Evolutionary conservation across 2,113 vertebrate species (phyloP), one percentile per base, ranked within the genome.

Genomic region (Cygnus atratus): DNA sequence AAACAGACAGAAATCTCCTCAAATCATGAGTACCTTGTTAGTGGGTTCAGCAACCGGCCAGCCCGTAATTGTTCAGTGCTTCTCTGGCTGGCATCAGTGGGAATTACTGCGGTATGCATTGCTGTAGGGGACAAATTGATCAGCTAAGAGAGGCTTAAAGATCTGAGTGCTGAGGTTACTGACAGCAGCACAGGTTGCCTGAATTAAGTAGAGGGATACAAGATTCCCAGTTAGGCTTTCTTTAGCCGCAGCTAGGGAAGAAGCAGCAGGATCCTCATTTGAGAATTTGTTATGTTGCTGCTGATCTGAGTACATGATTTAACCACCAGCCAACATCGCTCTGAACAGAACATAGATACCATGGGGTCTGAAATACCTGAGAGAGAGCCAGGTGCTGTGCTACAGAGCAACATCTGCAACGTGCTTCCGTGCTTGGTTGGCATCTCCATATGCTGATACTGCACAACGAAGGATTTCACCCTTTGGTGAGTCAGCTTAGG

Each of bases 91-190:
- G 94, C 4, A 0, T 79, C 66, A 17, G 21, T 85, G 84, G 95
- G 94, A 96, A 95, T 95, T 97, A 78, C 77, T 35, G 28, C 4
- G 5, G 82, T 88, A 78, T 85, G 84, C 96, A 92, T 55, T 41
- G 62, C 96, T 97, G 82, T 66, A 87, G 90, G 93, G 86, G 55
- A 86, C 67, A 96, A 92, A 96, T 55, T 92, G 92, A 97, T 97
- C 93, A 95, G 80, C 87, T 85, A 54, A 93, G 92, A 94, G 80
- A 83, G 63, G 46, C 77, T 96, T 96, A 92, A 95, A 72, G 93
- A 86, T 91, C 81, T 90, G 75, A 95, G 74, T 43, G 54, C 68
- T 90, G 35, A 55, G 54, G 81, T 92, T 93, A 62, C 92, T 87
- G 95, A 89, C 67, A 54, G 63, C 63, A 63, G 28, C 85, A 82